Percentiles rank a stretch among this genome's conserved stretches.
Evolutionary conservation across 2,113 vertebrate species (phyloP).

Genomic region (Quiscalus mexicanus): DNA sequence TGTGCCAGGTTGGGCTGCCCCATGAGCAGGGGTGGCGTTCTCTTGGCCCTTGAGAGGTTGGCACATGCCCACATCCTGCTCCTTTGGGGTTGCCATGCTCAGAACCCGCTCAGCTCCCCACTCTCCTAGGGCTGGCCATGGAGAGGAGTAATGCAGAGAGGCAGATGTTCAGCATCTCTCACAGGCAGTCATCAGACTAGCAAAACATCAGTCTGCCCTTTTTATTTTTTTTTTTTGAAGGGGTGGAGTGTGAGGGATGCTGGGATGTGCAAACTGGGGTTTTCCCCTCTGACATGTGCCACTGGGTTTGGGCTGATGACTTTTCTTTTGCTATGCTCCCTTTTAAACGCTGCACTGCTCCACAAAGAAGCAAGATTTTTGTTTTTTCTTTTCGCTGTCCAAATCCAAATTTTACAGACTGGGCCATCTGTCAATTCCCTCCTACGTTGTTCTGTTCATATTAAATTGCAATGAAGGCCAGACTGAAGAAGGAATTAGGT

Average conservation of each 20-base stretch:
- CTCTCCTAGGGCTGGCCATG: not conserved
- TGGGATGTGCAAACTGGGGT: not conserved
- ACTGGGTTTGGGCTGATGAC: not conserved
- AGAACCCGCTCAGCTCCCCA: not conserved
- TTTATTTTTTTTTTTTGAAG: not conserved
- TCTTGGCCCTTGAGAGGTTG: not conserved
- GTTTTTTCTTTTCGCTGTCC: not conserved
- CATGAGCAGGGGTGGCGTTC: rapidly evolving
- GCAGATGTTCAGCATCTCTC: not conserved
- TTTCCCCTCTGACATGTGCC: not conserved
- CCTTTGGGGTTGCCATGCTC: rapidly evolving
- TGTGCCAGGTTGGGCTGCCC: not conserved
- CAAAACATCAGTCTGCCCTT: rapidly evolving
- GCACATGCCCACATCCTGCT: not conserved
- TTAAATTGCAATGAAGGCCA: slow-evolving; percentile 61
- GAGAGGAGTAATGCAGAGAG: not conserved
- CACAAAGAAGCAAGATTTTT: not conserved
- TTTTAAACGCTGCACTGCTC: not conserved
- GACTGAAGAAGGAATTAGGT: slow-evolving; percentile 62
- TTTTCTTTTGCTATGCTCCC: not conserved
- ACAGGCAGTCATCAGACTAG: rapidly evolving
- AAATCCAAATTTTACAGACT: slow-evolving; percentile 64
- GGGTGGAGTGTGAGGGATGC: not conserved
- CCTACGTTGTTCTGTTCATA: slow-evolving; percentile 62
- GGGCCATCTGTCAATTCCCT: slow-evolving; percentile 65